Base-by-base conservation (phyloP, 2,113 vertebrate genomes). In the Podarcis raffonei region DNA sequence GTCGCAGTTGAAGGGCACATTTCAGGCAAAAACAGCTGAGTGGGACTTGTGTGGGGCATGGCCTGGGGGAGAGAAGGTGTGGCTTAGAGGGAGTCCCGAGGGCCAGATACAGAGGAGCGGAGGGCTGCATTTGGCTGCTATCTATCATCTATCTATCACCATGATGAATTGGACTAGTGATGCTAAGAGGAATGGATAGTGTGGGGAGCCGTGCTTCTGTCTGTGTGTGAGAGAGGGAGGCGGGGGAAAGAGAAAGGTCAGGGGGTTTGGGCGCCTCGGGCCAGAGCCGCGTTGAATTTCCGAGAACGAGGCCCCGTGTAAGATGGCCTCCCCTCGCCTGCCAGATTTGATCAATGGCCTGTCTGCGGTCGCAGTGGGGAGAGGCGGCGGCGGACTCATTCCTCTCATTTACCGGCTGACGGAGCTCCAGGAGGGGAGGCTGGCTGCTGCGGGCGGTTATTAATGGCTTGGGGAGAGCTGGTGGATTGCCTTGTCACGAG, bases 271-370 rank as follows among this genome's bases (percentile, higher is more conserved):
- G 12, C 8, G 79, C 86, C 87, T 76, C 7, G 9, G 15, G 81
- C 81, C 81, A 23, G 42, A 35, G 74, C 37, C 39, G 22, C 39
- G 18, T 4, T 7, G 74, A 37, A 30, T 69, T 89, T 89, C 87
- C 74, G 39, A 77, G 81, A 83, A 83, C 0, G 71, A 35, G 23
- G 32, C 72, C 16, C 22, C 22, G 8, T 15, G 18, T 74, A 79
- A 79, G 75, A 86, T 79, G 75, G 75, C 85, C 85, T 68, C 87
- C 86, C 66, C 81, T 76, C 62, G 39, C 72, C 87, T 89, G 87
- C 81, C 76, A 89, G 90, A 37, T 92, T 90, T 92, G 93, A 88
- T 92, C 84, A 95, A 95, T 97, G 95, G 96, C 95, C 88, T 86
- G 83, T 84, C 18, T 3, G 69, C 59, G 32, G 66, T 32, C 81